Conservation (phyloP, 2,888 invertebrate species). For the Papilio gigon region DNA sequence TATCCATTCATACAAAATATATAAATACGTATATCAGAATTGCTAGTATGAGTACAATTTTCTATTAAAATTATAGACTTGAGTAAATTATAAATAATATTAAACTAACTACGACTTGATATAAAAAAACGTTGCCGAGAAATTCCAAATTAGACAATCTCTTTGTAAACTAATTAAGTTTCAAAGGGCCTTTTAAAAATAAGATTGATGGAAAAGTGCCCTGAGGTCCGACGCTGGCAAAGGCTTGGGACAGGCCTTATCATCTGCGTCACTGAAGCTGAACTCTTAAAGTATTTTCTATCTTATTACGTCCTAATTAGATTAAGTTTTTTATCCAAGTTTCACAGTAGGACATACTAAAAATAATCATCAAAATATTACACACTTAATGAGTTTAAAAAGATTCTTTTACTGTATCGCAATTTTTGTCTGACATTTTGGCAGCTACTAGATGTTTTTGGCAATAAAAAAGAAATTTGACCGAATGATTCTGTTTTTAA, state of each 20-base stretch:
- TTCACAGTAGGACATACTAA: too few relatives aligned
- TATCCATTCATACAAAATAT: not conserved
- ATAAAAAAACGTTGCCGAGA: not conserved
- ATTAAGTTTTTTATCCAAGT: not conserved
- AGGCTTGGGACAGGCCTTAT: not conserved
- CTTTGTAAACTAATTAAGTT: constrained; percentile 18
- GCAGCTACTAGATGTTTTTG: too few relatives aligned
- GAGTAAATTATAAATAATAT: not conserved
- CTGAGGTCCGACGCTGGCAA: not conserved
- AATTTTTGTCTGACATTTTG: too few relatives aligned
- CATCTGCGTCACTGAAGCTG: not conserved
- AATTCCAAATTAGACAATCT: not conserved
- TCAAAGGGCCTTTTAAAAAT: constrained; percentile 15
- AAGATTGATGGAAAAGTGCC: constrained; percentile 5
- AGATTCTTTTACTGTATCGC: too few relatives aligned
- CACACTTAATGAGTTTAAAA: too few relatives aligned
- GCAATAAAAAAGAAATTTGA: too few relatives aligned
- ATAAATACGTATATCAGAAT: not conserved
- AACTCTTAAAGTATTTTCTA: not conserved
- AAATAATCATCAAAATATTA: too few relatives aligned
- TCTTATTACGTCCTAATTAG: not conserved
- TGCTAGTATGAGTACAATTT: too few relatives aligned
- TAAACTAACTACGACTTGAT: not conserved
- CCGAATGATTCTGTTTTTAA: too few relatives aligned
- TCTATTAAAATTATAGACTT: not conserved